Conservation (phyloP, 2,113 vertebrate genomes). For the Furnarius figulus region DNA sequence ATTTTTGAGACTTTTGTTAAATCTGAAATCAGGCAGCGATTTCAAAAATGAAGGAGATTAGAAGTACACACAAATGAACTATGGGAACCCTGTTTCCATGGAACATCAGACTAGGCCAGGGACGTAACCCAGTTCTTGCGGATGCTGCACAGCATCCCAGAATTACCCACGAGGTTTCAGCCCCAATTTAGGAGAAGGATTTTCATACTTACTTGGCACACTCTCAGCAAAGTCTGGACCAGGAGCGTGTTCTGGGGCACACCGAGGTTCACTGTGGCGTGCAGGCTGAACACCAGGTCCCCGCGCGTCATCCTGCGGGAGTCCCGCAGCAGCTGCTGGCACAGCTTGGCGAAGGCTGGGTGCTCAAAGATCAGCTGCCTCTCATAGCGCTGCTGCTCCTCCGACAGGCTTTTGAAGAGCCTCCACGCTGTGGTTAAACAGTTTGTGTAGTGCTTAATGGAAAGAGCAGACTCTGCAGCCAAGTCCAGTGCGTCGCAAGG, state of each 20-base stretch:
- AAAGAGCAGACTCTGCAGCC: slow-evolving; percentile 1
- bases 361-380: slow-evolving; percentile 84
- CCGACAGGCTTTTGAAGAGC: slow-evolving; percentile 73
- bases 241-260: slow-evolving; percentile 83
- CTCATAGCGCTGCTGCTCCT: slow-evolving; percentile 80
- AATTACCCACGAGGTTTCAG: rapidly evolving
- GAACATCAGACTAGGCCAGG: not conserved
- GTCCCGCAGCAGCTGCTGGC: slow-evolving; percentile 69
- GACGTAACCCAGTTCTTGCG: not conserved
- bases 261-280: slow-evolving; percentile 80
- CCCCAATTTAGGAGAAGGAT: not conserved
- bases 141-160: not conserved
- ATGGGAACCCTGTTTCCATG: not conserved
- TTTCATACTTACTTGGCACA: slow-evolving; percentile 80
- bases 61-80: not conserved
- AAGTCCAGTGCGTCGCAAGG: slow-evolving; percentile 84
- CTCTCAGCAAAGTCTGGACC: slow-evolving; percentile 84
- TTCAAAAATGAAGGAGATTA: not conserved
- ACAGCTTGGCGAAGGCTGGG: slow-evolving; percentile 74
- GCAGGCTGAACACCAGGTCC: slow-evolving; percentile 77
- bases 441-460: slow-evolving; percentile 63
- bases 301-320: slow-evolving; percentile 51
- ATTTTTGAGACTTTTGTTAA: not conserved
- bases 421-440: slow-evolving; percentile 78
- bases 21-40: not conserved